A percentile compares a stretch with the other conserved stretches of the same genome.
These are phyloP conservation scores for Chymomyza costata DNA, from an alignment of 1,140 invertebrate genomes.

Conservation along the genomic window DNA sequence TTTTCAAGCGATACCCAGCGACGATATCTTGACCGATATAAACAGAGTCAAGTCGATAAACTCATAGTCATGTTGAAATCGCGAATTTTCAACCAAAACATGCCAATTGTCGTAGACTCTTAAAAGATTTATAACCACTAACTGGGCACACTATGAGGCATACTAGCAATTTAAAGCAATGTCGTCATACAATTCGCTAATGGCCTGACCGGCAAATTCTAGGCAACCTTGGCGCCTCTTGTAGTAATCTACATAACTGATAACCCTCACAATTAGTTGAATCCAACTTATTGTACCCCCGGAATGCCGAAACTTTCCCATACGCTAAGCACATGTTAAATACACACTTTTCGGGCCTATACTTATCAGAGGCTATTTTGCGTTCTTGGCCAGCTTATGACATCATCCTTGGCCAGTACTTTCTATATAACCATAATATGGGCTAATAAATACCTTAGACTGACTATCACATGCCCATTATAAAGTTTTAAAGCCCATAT, in stretches of 20 bases:
- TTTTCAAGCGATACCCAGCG: slow-evolving; percentile 2
- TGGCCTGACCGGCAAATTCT: too few relatives aligned
- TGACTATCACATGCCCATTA: slow-evolving; percentile 32
- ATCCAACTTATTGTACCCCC: too few relatives aligned
- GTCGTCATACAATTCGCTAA: too few relatives aligned
- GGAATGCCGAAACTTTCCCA: too few relatives aligned
- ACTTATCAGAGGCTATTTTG: slow-evolving; percentile 30
- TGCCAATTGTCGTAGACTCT: slow-evolving; percentile 11
- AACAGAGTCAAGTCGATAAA: slow-evolving; percentile 12
- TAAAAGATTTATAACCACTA: slow-evolving; percentile 21
- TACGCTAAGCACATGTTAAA: too few relatives aligned
- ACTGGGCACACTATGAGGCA: slow-evolving; percentile 15
- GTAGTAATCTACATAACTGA: too few relatives aligned
- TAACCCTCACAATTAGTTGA: too few relatives aligned
- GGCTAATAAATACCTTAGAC: slow-evolving; percentile 53
- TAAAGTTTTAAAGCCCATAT: slow-evolving; percentile 14
- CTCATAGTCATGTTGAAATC: slow-evolving; percentile 1
- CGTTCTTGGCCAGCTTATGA: slow-evolving; percentile 27
- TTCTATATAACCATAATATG: slow-evolving; percentile 34
- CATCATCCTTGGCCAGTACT: slow-evolving; percentile 37
- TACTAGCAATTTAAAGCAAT: too few relatives aligned
- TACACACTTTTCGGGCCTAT: too few relatives aligned
- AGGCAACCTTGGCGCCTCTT: too few relatives aligned
- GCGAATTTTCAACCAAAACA: not conserved
- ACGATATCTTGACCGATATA: slow-evolving; percentile 21